Evolutionary conservation across 1,140 invertebrate genomes (phyloP), one percentile per base, ranked within the genome.

Genomic region (Bombus impatiens): DNA sequence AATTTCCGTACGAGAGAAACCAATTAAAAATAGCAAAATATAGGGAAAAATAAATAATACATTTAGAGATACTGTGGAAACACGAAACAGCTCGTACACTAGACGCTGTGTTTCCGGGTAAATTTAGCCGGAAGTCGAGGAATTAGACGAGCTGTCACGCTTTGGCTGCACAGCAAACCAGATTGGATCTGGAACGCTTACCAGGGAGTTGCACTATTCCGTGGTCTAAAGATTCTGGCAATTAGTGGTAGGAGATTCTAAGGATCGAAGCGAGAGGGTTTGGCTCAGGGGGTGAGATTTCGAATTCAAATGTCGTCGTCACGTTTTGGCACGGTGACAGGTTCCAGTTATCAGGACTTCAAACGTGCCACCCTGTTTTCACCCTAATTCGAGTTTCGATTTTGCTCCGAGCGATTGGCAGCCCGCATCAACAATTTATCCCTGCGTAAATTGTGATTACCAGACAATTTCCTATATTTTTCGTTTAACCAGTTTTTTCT

Each of bases 141-240:
- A 77, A 77, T 77, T 77, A 37, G 47, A 44, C 71, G 42, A 44
- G 71, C 71, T 74, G 71, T 77, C 75, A 77, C 47, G 75, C 12
- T 77, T 77, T 18, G 47, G 32, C 42, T 75, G n/a, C n/a, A 35
- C 72, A 1, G 42, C 44, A 76, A 76, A 32, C 44, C 74, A 37
- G 53, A 77, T 77, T 77, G 75, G 37, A 77, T 57, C 75, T 57
- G 35, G 75, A 77, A 77, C 75, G 53, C 47, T 77, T 77, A 77
- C 18, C 32, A 25, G 25, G 47, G 75, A 57, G 32, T 77, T n/a
- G 1, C 47, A 2, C 47, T n/a, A 37, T 59, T 77, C 47, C 75
- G 13, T 37, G 75, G 35, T 28, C 75, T 57, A 77, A 77, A 77
- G 75, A 77, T 77, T 77, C 40, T 77, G 47, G 75, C 75, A 77